Base-by-base conservation (phyloP, 1,140 invertebrate genomes). In the Lutraria rhynchaena region DNA sequence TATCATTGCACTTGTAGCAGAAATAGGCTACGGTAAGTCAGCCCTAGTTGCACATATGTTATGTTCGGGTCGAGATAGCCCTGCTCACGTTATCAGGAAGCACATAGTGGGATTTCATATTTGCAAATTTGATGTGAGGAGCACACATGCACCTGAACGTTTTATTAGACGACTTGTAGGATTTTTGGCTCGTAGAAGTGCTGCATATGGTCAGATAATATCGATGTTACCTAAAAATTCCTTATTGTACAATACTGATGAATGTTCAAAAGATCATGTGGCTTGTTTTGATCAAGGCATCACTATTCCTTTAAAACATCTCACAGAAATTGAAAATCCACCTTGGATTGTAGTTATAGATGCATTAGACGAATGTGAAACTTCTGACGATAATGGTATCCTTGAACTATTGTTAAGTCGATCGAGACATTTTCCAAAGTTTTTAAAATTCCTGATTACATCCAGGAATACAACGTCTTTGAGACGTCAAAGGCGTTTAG, bases 61-160 rank as follows among this genome's bases (percentile, higher is more conserved):
- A n/a, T 75, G 71, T 29, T 27, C 71, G n/a, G n/a, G 35, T 46
- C 37, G 13, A 60, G 37, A 41, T 41, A 41, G 15, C n/a, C 3
- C 3, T 4, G 37, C 27, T 3, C n/a, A 15, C 5, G 4, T 3
- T 22, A 60, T 75, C 29, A 55, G 55, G n/a, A 53, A 60, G 13
- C 55, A 75, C 31, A 75, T 75, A 27, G 71, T 75, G 41, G 71
- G 33, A 60, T 75, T 60, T 61, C 71, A 75, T 75, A 24, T 75
- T 17, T 75, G 71, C 57, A 75, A 49, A 55, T 75, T 75, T 75
- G 71, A 75, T 49, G 57, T 75, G 29, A 60, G 27, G 31, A 60
- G 55, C 15, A 75, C 71, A 5, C 35, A 33, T 3, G 22, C 19
- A n/a, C 1, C 31, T 7, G 71, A 44, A 29, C 24, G 71, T 44